Percentiles rank a stretch among this genome's conserved stretches.
Conservation (phyloP, 2,797 vertebrate genomes). For the Distichodus sexfasciatus region DNA sequence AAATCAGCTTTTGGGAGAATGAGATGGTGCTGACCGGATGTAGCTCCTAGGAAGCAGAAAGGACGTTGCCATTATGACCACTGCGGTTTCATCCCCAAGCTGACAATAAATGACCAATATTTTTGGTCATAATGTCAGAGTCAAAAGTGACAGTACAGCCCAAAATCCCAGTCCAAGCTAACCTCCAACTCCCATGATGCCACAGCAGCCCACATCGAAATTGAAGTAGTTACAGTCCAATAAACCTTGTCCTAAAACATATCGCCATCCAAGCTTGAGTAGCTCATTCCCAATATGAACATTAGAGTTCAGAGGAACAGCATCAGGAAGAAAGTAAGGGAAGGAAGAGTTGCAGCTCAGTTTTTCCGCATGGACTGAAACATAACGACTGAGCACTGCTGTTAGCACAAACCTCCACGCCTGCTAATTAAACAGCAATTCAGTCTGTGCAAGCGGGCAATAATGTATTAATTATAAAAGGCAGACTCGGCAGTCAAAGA, state of each 20-base stretch:
- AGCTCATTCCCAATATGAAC: constrained; percentile 40
- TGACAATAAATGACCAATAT: constrained; percentile 22
- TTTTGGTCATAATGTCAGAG: no score
- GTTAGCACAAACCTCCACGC: neutral
- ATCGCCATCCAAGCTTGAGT: constrained; percentile 35
- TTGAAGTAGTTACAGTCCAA: constrained; percentile 48
- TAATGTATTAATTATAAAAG: constrained; percentile 18
- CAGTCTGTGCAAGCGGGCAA: neutral
- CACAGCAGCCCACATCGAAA: constrained; percentile 29
- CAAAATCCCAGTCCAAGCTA: constrained; percentile 42
- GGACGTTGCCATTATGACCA: constrained; percentile 50
- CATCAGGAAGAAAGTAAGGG: neutral
- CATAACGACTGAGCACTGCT: neutral
- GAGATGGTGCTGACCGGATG: constrained; percentile 55
- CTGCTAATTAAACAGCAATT: constrained; percentile 9
- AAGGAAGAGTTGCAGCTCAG: neutral
- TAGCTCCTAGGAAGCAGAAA: constrained; percentile 44
- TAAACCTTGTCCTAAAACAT: constrained; percentile 45
- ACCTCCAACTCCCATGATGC: constrained; percentile 1
- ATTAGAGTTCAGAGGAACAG: neutral
- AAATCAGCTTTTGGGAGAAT: constrained; percentile 49
- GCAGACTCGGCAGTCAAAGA: neutral
- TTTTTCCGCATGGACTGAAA: constrained; percentile 2
- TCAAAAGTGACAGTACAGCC: constrained; percentile 28
- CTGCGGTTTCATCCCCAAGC: constrained; percentile 40